Conservation (phyloP, 2,888 invertebrate species). For the Labia minor region DNA sequence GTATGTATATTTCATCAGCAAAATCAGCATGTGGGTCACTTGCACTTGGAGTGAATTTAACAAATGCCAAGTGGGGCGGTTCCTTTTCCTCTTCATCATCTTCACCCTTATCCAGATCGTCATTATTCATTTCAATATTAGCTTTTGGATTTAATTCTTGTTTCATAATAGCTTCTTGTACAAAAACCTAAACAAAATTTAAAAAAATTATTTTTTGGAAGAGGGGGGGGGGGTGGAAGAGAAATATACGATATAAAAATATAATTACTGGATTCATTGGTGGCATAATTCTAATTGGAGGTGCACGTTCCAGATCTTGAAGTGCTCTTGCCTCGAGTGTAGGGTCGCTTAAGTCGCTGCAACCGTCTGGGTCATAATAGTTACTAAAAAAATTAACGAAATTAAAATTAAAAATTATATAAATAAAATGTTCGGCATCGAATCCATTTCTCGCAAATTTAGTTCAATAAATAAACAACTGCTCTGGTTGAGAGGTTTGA, state of each 20-base stretch:
- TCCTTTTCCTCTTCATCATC: constrained; percentile 36
- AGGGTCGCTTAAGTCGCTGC: background rate
- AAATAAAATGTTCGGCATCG: too few relatives aligned
- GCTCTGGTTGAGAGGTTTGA: too few relatives aligned
- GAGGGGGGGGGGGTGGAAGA: too few relatives aligned
- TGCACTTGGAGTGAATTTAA: constrained; percentile 63
- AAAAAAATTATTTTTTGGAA: background rate
- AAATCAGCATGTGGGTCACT: constrained; percentile 53
- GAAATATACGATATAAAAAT: too few relatives aligned
- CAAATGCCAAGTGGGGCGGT: constrained; percentile 56
- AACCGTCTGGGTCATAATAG: background rate
- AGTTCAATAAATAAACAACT: too few relatives aligned
- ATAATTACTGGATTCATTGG: too few relatives aligned
- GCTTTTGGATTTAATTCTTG: too few relatives aligned
- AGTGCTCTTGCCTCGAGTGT: background rate
- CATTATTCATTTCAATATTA: too few relatives aligned
- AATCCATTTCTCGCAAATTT: too few relatives aligned
- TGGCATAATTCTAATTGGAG: too few relatives aligned
- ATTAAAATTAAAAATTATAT: too few relatives aligned
- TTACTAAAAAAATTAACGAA: background rate
- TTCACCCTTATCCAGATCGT: too few relatives aligned
- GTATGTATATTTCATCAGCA: constrained; percentile 72
- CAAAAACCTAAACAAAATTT: background rate
- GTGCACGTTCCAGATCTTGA: background rate
- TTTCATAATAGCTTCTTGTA: background rate